phyloP scores from a whole-genome alignment of 2,797 vertebrate genomes.

The Melanotaenia pygmaea region DNA sequence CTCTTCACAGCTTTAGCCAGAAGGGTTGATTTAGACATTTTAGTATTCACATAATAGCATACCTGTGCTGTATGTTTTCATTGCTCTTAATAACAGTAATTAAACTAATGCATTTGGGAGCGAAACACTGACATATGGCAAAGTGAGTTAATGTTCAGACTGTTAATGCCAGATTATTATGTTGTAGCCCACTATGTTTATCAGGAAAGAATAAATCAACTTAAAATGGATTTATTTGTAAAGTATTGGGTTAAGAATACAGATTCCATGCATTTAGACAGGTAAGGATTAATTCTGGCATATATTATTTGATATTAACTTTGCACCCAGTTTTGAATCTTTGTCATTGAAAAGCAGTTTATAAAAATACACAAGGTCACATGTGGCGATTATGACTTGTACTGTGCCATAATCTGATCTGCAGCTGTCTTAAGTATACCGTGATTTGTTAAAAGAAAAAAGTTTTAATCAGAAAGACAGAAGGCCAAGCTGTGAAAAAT shows the following conservation, averaged over 20 bases:
- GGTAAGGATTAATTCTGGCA: not conserved
- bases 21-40: constrained; percentile 24
- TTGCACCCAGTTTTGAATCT: not conserved
- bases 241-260: not conserved
- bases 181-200: constrained; percentile 11
- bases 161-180: constrained; percentile 22
- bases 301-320: not conserved
- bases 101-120: constrained; percentile 44
- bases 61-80: constrained; percentile 40
- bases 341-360: not conserved
- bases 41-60: constrained; percentile 27
- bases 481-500: constrained; percentile 10
- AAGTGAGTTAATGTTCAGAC: constrained; percentile 22
- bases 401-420: not conserved
- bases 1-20: not conserved
- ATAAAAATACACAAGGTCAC: not conserved
- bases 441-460: not conserved
- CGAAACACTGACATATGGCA: constrained; percentile 28
- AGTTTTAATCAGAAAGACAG: constrained; percentile 13
- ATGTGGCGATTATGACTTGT: not conserved
- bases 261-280: not conserved
- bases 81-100: constrained; percentile 44
- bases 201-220: constrained; percentile 17
- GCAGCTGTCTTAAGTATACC: not conserved
- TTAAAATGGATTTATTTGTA: constrained; percentile 17